phyloP scores from a whole-genome alignment of 2,888 invertebrate species.

The Zhuqinia jingwanae region DNA sequence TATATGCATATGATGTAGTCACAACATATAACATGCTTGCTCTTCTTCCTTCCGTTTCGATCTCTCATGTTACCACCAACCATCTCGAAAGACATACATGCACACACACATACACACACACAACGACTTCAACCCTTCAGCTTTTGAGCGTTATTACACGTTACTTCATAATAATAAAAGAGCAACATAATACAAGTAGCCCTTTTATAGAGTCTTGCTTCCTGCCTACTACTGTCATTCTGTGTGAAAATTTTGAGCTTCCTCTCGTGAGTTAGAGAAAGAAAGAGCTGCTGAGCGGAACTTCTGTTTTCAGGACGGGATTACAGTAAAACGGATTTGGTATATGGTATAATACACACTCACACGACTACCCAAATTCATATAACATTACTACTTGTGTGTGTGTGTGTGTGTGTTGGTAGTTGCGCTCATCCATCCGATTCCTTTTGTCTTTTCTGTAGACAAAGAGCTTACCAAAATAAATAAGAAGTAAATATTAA shows the following conservation, averaged over 20 bases:
- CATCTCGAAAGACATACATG: too few relatives aligned
- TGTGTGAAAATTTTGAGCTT: conserved; percentile 53
- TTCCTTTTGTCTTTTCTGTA: too few relatives aligned
- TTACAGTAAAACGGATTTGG: conserved; percentile 24
- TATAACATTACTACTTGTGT: too few relatives aligned
- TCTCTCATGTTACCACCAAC: neutral
- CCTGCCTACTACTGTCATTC: conserved; percentile 63
- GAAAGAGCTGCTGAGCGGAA: conserved; percentile 19
- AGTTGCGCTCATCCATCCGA: too few relatives aligned
- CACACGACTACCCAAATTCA: too few relatives aligned
- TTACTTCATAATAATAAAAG: conserved; percentile 32
- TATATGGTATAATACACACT: too few relatives aligned
- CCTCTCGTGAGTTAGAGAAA: conserved; percentile 52
- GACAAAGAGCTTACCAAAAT: too few relatives aligned
- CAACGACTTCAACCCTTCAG: neutral
- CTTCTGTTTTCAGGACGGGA: conserved; percentile 30
- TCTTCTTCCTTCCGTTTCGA: conserved; percentile 31
- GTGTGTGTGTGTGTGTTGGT: too few relatives aligned
- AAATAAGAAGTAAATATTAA: too few relatives aligned
- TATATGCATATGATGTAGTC: too few relatives aligned
- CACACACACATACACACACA: too few relatives aligned
- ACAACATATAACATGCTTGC: conserved; percentile 34
- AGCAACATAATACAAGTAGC: conserved; percentile 26
- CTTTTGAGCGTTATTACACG: neutral
- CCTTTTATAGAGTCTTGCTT: conserved; percentile 48